Evolutionary conservation across 2,888 invertebrate genomes (phyloP).

Genomic region (Drosophila bunnanda): DNA sequence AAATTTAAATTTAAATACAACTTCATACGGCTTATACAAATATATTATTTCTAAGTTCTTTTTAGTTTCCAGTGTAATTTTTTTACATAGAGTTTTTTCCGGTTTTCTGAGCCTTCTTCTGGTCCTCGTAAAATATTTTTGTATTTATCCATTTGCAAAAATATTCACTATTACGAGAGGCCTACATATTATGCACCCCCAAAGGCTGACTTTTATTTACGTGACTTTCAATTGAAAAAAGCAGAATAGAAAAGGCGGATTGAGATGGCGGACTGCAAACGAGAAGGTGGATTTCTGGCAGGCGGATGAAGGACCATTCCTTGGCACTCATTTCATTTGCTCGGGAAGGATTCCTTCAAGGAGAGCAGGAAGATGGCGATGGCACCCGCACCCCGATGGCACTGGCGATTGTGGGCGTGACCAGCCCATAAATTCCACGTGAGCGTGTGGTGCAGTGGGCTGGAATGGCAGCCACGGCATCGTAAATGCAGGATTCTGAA

Average conservation of each 20-base stretch:
- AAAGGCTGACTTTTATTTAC: constrained; percentile 39
- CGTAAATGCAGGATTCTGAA: constrained; percentile 52
- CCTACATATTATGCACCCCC: constrained; percentile 17
- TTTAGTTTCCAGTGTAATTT: no score
- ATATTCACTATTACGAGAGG: constrained; percentile 5
- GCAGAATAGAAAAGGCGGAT: neutral
- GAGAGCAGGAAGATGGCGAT: constrained; percentile 46
- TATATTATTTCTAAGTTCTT: no score
- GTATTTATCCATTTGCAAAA: neutral
- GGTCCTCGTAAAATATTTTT: neutral
- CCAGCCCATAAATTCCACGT: constrained; percentile 67
- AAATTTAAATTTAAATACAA: no score
- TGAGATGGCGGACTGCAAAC: neutral
- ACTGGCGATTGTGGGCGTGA: constrained; percentile 54
- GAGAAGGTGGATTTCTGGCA: constrained; percentile 4
- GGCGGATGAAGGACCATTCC: constrained; percentile 33
- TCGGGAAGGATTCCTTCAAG: constrained; percentile 34
- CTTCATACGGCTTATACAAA: no score
- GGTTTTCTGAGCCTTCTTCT: neutral
- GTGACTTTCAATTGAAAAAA: constrained; percentile 47
- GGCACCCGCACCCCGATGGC: constrained; percentile 40
- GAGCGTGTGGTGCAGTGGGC: constrained; percentile 25
- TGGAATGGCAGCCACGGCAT: constrained; percentile 17
- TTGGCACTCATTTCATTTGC: constrained; percentile 62
- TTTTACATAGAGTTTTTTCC: no score